Evolutionary conservation across 2,888 invertebrate species (phyloP).

Genomic region (Drosophila nigricruria): DNA sequence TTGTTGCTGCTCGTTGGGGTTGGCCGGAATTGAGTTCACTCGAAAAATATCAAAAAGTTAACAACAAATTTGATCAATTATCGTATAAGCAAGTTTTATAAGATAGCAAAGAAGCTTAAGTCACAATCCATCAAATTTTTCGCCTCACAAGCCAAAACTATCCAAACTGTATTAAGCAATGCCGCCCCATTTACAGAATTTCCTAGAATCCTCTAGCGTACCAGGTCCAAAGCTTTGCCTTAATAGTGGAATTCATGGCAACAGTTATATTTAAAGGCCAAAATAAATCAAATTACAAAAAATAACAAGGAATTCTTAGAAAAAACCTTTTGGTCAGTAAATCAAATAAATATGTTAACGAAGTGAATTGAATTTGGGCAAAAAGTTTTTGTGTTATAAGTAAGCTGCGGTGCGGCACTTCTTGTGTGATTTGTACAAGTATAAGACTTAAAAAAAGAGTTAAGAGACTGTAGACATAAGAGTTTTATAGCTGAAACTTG

Average conservation of each 20-base stretch:
- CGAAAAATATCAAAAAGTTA: neutral
- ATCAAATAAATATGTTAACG: slow-evolving; percentile 13
- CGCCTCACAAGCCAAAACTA: neutral
- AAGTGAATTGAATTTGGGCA: neutral
- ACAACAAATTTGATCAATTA: too few relatives aligned
- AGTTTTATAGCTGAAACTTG: neutral
- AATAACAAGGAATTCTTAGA: neutral
- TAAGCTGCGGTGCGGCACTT: neutral
- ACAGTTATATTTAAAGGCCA: neutral
- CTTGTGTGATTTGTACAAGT: neutral
- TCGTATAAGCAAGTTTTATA: neutral
- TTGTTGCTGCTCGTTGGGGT: too few relatives aligned
- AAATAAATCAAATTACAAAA: neutral
- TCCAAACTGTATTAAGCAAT: neutral
- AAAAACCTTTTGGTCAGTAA: slow-evolving; percentile 8
- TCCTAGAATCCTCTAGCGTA: neutral
- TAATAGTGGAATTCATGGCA: neutral
- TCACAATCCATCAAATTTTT: neutral
- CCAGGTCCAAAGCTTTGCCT: neutral
- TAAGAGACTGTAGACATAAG: neutral
- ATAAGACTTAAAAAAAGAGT: neutral
- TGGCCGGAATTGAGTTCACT: too few relatives aligned
- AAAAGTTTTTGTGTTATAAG: neutral
- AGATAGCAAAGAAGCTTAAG: neutral
- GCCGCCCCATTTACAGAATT: neutral